Base-by-base conservation (phyloP, 2,888 invertebrate species). In the Brachycybe producta region DNA sequence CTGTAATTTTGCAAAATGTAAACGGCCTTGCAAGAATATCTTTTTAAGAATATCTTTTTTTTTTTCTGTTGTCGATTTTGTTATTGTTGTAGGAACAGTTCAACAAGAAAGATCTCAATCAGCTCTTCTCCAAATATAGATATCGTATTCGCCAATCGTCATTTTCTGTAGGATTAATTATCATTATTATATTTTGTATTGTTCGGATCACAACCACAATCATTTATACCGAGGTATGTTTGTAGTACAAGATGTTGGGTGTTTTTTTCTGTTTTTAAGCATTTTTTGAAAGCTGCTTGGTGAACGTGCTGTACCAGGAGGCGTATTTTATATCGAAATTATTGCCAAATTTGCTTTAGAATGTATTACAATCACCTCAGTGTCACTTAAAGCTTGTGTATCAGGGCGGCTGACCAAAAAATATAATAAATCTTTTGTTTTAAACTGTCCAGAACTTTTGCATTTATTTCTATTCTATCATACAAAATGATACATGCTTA, bases 111-210 rank as follows among this genome's bases (percentile, higher is more conserved):
- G 78, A 79, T 62, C 67, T 86, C 55, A 83, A 84, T 66, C 75
- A 76, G 45, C 71, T 85, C 35, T 86, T 82, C 65, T 73, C 77
- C 56, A 73, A 76, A 55, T 87, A 86, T 62, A 82, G 80, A 57
- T 78, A 81, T 58, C 79, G 84, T 60, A 70, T 86, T 53, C 80
- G 81, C 61, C 78, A 82, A 66, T 82, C 82, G 46, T 80, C 84
- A 57, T 77, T 85, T 55, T 79, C 81, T 54, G 75, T 84, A 52
- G 84, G 82, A 66, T 73, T 84, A 55, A 71, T 80, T 21, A 70
- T 85, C 43, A 76, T 83, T 61, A 69, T 78, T 27, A 13, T 39
- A 5, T 48, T 26, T 40, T 28, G 48, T 30, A 26, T 48, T 4
- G 39, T 35, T 17, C 13, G 48, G 21, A 34, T 48, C 15, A 39